A percentile compares a stretch with the other conserved stretches of the same genome.
These are phyloP conservation scores for Apoda limacodes DNA, from an alignment of 2,888 invertebrate genomes.

Conservation along the genomic window DNA sequence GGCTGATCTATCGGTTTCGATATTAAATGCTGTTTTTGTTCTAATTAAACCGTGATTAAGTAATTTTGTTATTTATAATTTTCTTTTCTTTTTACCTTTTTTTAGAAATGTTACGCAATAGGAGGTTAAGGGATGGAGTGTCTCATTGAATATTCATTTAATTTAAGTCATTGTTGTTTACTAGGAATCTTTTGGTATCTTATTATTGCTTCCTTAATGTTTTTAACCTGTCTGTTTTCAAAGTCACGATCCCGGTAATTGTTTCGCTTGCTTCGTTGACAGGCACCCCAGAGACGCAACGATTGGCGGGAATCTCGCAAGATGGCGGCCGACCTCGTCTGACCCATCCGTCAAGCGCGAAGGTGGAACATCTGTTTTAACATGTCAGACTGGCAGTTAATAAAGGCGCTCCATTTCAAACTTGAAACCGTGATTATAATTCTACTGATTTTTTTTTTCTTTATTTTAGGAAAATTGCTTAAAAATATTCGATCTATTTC, in stretches of 20 bases:
- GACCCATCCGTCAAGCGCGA: slow-evolving; percentile 60
- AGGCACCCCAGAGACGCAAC: slow-evolving; percentile 44
- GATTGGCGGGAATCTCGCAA: slow-evolving; percentile 56
- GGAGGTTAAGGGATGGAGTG: not conserved
- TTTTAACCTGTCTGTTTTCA: slow-evolving; percentile 39
- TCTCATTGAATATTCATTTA: not conserved
- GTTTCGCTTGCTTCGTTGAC: slow-evolving; percentile 51
- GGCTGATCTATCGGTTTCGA: slow-evolving; percentile 21
- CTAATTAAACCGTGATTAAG: too few relatives aligned
- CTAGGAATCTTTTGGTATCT: slow-evolving; percentile 35
- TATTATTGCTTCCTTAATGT: slow-evolving; percentile 34
- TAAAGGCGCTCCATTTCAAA: slow-evolving; percentile 40
- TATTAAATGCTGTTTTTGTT: too few relatives aligned
- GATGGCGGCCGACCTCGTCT: slow-evolving; percentile 60
- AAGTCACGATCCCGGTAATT: slow-evolving; percentile 53
- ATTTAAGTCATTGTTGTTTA: slow-evolving; percentile 10
- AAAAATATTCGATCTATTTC: too few relatives aligned
- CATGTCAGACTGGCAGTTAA: slow-evolving; percentile 56
- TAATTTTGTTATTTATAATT: not conserved
- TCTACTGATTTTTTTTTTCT: slow-evolving; percentile 13
- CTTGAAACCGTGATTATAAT: slow-evolving; percentile 28
- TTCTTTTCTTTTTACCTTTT: not conserved
- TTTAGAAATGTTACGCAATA: not conserved
- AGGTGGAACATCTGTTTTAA: slow-evolving; percentile 65
- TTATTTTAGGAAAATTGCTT: not conserved